Conservation (phyloP, 2,797 vertebrate species). For the Bucorvus abyssinicus region DNA sequence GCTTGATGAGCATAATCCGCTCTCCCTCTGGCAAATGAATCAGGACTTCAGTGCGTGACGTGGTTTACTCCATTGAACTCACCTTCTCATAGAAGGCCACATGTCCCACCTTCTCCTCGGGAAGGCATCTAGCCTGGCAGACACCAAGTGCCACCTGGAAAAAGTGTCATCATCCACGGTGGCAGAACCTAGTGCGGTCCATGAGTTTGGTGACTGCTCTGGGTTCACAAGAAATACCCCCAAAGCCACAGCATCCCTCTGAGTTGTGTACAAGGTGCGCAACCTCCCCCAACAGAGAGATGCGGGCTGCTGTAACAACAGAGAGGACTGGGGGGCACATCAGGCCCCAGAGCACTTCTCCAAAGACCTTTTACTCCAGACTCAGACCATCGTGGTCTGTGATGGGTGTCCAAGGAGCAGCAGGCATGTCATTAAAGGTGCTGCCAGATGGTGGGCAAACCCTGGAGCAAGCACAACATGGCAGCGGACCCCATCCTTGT, state of each 20-base stretch:
- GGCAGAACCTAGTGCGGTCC: not conserved
- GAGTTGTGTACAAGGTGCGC: fast-evolving
- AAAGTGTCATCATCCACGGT: not conserved
- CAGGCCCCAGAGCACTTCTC: not conserved
- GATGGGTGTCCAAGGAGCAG: fast-evolving
- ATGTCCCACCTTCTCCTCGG: not conserved
- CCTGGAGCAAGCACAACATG: fast-evolving
- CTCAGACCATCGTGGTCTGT: not conserved
- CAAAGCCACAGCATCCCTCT: not conserved
- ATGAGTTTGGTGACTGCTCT: not conserved
- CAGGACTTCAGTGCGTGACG: not conserved
- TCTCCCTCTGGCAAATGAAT: not conserved
- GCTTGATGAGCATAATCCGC: not conserved
- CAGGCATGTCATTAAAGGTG: not conserved
- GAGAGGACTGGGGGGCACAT: not conserved
- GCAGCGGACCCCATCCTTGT: not conserved
- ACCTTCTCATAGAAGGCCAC: not conserved
- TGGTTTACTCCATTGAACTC: fast-evolving
- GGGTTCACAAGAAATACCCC: not conserved
- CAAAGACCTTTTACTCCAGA: not conserved
- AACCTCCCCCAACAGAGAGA: not conserved
- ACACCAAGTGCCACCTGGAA: not conserved
- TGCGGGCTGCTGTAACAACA: not conserved
- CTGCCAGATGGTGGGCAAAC: not conserved
- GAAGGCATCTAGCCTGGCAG: not conserved